phyloP scores from a whole-genome alignment of 2,797 vertebrate species.

The Lateolabrax maculatus region DNA sequence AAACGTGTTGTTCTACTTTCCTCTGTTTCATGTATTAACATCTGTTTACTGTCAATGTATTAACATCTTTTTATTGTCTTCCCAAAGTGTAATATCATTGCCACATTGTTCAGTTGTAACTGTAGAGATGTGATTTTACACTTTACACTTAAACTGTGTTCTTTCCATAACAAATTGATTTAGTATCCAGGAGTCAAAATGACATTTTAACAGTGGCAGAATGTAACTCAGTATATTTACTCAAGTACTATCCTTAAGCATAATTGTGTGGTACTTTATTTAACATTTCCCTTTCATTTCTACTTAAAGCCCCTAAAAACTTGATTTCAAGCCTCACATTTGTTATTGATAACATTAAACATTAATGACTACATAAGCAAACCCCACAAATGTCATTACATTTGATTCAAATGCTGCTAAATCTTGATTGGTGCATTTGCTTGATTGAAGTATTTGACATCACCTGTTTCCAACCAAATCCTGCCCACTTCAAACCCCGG shows the following conservation, averaged over 20 bases:
- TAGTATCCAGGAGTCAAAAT: not conserved
- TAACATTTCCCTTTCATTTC: not conserved
- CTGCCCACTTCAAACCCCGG: too few species aligned
- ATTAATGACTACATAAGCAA: not conserved
- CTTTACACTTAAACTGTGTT: not conserved
- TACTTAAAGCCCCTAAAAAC: not conserved
- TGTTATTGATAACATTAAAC: not conserved
- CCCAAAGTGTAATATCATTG: conserved; percentile 7
- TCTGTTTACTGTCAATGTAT: conserved; percentile 47
- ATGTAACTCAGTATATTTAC: not conserved
- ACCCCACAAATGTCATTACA: too few species aligned
- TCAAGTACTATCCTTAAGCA: not conserved
- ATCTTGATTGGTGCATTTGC: not conserved
- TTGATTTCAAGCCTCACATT: not conserved
- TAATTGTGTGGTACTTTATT: not conserved
- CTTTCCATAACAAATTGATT: not conserved
- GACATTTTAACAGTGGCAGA: not conserved
- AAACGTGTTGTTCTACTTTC: conserved; percentile 78
- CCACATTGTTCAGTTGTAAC: not conserved
- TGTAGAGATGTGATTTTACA: not conserved
- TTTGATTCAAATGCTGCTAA: too few species aligned
- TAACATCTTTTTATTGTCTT: conserved; percentile 49
- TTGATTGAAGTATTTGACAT: too few species aligned
- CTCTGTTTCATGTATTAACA: conserved; percentile 71
- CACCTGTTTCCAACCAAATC: too few species aligned